Conservation (phyloP, 2,797 vertebrate genomes). For the Chelonia mydas region DNA sequence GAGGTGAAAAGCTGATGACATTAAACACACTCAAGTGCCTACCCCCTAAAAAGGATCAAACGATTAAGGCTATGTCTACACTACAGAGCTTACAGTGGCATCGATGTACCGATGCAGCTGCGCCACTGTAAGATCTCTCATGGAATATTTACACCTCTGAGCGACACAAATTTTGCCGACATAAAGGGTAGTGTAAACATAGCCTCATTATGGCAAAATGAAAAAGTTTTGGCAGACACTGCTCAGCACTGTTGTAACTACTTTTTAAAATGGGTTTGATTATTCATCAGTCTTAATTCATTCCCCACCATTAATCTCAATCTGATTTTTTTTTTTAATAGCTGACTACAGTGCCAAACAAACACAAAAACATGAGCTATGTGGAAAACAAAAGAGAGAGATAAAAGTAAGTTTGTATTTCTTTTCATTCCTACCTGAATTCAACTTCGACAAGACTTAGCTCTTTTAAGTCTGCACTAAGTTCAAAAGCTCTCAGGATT, state of each 20-base stretch:
- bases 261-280: neutral
- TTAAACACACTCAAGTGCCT: neutral
- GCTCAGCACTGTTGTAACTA: neutral
- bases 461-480: slow-evolving; percentile 96
- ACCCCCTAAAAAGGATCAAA: neutral
- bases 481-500: slow-evolving; percentile 96
- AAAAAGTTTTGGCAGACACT: neutral
- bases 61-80: neutral
- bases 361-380: neutral
- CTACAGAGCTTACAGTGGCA: no score
- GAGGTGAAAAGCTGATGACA: neutral
- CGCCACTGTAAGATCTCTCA: no score
- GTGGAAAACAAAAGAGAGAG: neutral
- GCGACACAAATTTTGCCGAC: no score
- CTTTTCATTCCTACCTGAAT: slow-evolving; percentile 88
- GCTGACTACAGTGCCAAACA: neutral
- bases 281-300: neutral
- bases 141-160: no score
- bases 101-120: no score
- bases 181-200: no score
- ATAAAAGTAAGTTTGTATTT: neutral
- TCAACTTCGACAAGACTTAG: slow-evolving; percentile 98
- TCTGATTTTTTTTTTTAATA: neutral
- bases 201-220: neutral
- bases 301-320: neutral